Base-by-base conservation (phyloP, 92 coral and sea anemone species). In the Hydrozoanthus gracilis region DNA sequence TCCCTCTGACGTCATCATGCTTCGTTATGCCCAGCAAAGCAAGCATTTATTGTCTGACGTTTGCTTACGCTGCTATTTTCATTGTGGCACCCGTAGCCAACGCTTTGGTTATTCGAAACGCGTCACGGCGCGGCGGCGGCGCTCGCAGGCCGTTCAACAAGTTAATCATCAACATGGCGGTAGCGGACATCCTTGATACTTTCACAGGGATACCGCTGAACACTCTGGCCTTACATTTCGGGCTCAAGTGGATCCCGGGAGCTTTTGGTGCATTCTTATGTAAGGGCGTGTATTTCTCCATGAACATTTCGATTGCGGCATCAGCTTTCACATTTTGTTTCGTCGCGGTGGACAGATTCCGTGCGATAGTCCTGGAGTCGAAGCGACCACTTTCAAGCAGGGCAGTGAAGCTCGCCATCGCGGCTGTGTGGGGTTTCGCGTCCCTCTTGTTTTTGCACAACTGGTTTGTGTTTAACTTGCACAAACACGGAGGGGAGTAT, bases 171-270 rank as follows among this genome's bases (percentile, higher is more conserved):
- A 80, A 80, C 62, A 65, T 80, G 85, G 85, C 85, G 14, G 85
- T 65, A 3, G 85, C 85, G 13, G 85, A 80, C 73, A 62, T 74
- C 47, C 16, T 80, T 7, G 85, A 80, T 46, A 51, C 85, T 3
- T 67, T 80, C 61, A 80, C 85, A 18, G 85, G 85, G 16, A 47
- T 80, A 80, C 85, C 85, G 61, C 85, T 80, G 85, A 80, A 80
- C 74, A 66, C 85, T 3, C 10, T 51, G 6, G 64, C 17, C 45
- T 47, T 80, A 61, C 73, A 80, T 27, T 12, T 80, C 1, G 74
- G 74, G 45, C 6, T 80, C 45, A 18, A 48, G 49, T 80, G 85
- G 85, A 64, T 80, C 39, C 85, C 85, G 44, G 85, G 74, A 14
- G 4, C 56, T 4, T 65, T 80, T 48, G 85, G 85, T 2, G 44